These are phyloP conservation scores for Ardeotis arabs DNA, from an alignment of 2,113 vertebrate species.

Conservation along the genomic window DNA sequence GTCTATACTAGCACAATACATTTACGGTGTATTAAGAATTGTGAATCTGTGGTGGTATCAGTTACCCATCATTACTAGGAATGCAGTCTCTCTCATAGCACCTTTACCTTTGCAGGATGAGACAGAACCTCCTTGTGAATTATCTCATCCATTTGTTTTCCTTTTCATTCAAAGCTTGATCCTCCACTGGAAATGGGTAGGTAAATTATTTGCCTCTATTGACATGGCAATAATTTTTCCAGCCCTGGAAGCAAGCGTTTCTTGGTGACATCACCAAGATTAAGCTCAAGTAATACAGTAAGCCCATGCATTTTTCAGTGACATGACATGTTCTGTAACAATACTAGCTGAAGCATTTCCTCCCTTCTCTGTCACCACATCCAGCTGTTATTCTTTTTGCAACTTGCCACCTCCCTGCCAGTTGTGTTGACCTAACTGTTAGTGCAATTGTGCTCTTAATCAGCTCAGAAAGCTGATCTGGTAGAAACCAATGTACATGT, in stretches of 20 bases:
- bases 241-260: conserved; percentile 33
- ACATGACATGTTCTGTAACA: neutral
- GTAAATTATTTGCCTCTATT: conserved; percentile 27
- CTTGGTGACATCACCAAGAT: neutral
- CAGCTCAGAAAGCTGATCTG: neutral
- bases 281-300: neutral
- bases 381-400: conserved; percentile 4
- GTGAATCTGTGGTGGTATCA: neutral
- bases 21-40: neutral
- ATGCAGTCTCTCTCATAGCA: neutral
- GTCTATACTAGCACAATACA: neutral
- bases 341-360: conserved; percentile 1
- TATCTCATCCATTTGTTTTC: conserved; percentile 21
- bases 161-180: conserved; percentile 7
- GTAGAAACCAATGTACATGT: neutral
- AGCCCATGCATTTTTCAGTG: conserved; percentile 10
- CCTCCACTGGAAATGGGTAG: neutral
- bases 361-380: neutral
- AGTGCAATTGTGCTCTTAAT: neutral
- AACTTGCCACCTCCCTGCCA: neutral
- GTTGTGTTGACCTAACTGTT: neutral
- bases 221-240: conserved; percentile 12
- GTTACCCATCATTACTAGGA: neutral
- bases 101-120: neutral
- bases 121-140: neutral